A percentile compares a stretch with the other conserved stretches of the same genome.
Evolutionary conservation across 2,888 invertebrate genomes (phyloP).

Genomic region (Hylaea fasciaria): DNA sequence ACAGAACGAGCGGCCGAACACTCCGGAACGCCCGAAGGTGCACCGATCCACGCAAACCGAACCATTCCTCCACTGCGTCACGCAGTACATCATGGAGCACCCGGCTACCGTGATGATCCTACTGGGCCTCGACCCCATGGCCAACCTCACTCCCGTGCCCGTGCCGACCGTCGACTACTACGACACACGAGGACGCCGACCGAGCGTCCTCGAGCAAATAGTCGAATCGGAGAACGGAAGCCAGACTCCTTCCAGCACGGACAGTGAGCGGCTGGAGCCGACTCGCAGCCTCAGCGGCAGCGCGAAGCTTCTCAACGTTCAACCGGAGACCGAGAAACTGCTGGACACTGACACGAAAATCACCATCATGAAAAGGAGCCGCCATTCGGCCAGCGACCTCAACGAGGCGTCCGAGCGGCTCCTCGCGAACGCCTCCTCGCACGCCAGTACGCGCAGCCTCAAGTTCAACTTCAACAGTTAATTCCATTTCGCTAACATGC

Average conservation of each 20-base stretch:
- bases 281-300: conserved; percentile 68
- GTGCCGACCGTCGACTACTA: conserved; percentile 77
- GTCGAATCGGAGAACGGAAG: conserved; percentile 77
- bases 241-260: conserved; percentile 75
- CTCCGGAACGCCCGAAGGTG: conserved; percentile 72
- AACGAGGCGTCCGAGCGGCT: conserved; percentile 84
- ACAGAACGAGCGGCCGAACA: conserved; percentile 74
- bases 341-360: conserved; percentile 66
- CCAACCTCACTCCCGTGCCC: conserved; percentile 70
- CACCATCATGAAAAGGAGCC: conserved; percentile 75
- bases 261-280: conserved; percentile 69
- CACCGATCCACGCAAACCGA: conserved; percentile 87
- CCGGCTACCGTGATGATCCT: conserved; percentile 89
- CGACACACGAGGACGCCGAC: conserved; percentile 70
- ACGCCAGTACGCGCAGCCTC: conserved; percentile 87
- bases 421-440: conserved; percentile 81
- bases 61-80: conserved; percentile 84
- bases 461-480: conserved; percentile 83
- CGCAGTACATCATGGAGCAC: conserved; percentile 88
- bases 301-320: conserved; percentile 62
- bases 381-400: conserved; percentile 89
- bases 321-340: conserved; percentile 68
- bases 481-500: conserved; percentile 67
- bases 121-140: conserved; percentile 88
- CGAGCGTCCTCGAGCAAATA: conserved; percentile 77